Percentiles rank a stretch among this genome's conserved stretches.
Evolutionary conservation across 2,113 vertebrate species (phyloP).

Genomic region (Pitta sordida): DNA sequence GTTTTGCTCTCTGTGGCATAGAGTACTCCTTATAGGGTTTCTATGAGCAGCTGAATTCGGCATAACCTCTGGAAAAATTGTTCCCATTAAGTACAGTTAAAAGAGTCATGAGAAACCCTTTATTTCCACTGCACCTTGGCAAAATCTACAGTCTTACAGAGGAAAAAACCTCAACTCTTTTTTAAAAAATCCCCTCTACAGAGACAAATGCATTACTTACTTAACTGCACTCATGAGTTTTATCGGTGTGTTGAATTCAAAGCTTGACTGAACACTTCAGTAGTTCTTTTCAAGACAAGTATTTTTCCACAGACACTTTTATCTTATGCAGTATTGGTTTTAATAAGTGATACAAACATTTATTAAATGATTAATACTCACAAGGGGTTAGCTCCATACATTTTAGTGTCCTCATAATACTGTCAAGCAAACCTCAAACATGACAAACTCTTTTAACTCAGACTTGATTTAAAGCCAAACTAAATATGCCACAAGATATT

Average conservation of each 20-base stretch:
- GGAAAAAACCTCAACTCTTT: neutral
- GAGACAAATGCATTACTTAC: neutral
- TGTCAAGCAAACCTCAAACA: neutral
- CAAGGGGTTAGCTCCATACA: neutral
- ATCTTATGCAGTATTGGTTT: neutral
- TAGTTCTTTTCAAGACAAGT: neutral
- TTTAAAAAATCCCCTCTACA: neutral
- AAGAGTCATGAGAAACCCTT: neutral
- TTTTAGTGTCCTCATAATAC: neutral
- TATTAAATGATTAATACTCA: neutral
- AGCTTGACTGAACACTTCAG: neutral
- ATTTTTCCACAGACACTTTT: neutral
- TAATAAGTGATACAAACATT: neutral
- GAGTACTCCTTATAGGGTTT: neutral
- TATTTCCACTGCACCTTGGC: neutral
- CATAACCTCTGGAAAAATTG: neutral
- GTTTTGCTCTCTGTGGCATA: neutral
- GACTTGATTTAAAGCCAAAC: neutral
- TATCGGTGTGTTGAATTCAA: neutral
- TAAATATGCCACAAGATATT: neutral
- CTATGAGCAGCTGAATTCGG: neutral
- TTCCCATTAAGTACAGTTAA: neutral
- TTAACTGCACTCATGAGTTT: neutral
- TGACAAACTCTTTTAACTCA: neutral
- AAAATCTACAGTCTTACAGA: neutral